Evolutionary conservation across 2,888 invertebrate species (phyloP), one percentile per base, ranked within the genome.

Genomic region (Tupiocoris notatus): DNA sequence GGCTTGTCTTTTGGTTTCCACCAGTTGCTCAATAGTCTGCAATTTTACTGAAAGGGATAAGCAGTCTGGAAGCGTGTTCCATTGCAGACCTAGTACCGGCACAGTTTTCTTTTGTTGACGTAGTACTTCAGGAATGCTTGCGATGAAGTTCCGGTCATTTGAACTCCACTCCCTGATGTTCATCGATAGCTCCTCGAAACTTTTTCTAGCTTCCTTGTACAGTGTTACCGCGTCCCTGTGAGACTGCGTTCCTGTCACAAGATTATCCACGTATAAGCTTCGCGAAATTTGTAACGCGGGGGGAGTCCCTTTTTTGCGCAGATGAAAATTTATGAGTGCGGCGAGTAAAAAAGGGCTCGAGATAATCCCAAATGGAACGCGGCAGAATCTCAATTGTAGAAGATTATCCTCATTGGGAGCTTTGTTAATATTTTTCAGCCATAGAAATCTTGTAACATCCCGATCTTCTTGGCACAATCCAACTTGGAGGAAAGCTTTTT

Each of bases 351-450:
- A 66, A 9, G 66, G 66, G 39, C 66, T 66, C 17, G 66, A 66
- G 1, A 66, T 22, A n/a, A 66, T 25, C 18, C 75, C 75, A 62
- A 75, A 75, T 39, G 75, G 75, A 6, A 75, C 75, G 1, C 75
- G 22, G 21, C 65, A 66, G 25, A 75, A 75, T n/a, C n/a, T n/a
- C n/a, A n/a, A n/a, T n/a, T 59, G 58, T 1, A 65, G 6, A 6
- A 74, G n/a, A 21, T 74, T 64, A 12, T 22, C 25, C 25, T 63
- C 74, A 1, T 63, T 6, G 1, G 20, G 24, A 2, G 21, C 2
- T 12, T 23, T 1, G 1, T 1, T 22, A 2, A 64, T 54, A 24
- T 71, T 25, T 64, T 74, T 64, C 1, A n/a, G n/a, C n/a, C n/a
- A n/a, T n/a, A n/a, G n/a, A n/a, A n/a, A n/a, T n/a, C n/a, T n/a